Conservation (phyloP, 2,888 invertebrate species). For the Tanypteryx hageni region DNA sequence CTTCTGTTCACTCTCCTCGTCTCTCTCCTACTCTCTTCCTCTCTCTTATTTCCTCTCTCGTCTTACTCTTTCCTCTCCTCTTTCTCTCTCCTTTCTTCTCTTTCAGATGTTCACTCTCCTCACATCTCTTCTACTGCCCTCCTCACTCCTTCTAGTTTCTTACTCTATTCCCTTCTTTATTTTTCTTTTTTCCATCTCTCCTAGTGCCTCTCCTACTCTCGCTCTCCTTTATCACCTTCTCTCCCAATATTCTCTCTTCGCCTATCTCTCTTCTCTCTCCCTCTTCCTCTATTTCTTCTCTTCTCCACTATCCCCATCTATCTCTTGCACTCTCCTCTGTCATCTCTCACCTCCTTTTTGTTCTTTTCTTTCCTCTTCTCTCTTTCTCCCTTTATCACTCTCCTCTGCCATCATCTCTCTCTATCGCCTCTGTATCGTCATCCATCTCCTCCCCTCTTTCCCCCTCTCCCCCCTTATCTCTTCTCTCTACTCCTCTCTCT, state of each 20-base stretch:
- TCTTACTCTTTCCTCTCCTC: too few relatives aligned
- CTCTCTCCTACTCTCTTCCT: background rate
- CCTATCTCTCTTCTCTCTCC: too few relatives aligned
- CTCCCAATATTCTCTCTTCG: background rate
- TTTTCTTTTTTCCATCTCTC: background rate
- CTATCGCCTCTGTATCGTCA: background rate
- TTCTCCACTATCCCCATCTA: background rate
- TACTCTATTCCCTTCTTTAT: background rate
- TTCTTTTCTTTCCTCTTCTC: too few relatives aligned
- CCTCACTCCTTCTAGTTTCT: too few relatives aligned
- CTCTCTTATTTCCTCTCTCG: background rate
- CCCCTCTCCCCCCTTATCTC: constrained; percentile 66
- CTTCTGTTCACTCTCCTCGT: background rate
- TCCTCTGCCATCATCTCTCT: background rate
- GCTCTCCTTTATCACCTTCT: background rate
- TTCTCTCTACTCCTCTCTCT: background rate
- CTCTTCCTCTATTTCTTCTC: background rate
- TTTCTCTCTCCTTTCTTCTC: background rate
- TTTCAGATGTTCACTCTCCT: too few relatives aligned
- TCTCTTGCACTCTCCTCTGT: background rate
- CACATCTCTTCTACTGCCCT: background rate
- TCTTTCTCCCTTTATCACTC: background rate
- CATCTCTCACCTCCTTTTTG: too few relatives aligned
- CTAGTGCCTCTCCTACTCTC: too few relatives aligned
- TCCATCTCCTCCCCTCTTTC: constrained; percentile 67